Base-by-base conservation (phyloP, 2,113 vertebrate species). In the Varanus salvator region DNA sequence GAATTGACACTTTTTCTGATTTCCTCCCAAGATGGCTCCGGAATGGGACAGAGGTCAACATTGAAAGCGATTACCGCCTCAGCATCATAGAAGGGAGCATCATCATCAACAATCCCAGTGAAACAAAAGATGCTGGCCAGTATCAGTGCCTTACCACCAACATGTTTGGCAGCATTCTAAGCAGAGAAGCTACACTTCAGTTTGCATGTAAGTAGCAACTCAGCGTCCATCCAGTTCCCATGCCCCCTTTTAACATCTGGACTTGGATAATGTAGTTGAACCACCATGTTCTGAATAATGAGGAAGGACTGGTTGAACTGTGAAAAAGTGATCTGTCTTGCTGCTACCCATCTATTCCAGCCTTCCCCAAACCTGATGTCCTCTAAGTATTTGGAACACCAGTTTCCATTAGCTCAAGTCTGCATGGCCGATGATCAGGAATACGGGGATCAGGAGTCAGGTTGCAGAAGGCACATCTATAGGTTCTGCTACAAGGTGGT, bases 131-230 rank as follows among this genome's bases (percentile, higher is more conserved):
- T 94, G 96, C 96, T 81, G 99, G 99, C 80, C 98, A 95, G 89
- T 99, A 99, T 93, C 99, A 99, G 60, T 99, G 99, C 93, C 96
- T 97, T 96, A 98, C 97, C 21, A 96, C 97, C 69, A 99, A 99
- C 93, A 92, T 87, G 14, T 97, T 98, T 38, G 99, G 99, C 88
- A 98, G 96, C 25, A 91, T 99, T 93, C 94, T 99, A 50, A 99
- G 99, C 96, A 97, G 97, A 95, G 98, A 99, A 15, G 98, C 97
- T 57, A 88, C 97, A 14, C 96, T 99, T 91, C 98, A 99, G 90
- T 99, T 99, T 97, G 98, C 99, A 95, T 99, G 99, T 99, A 93
- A 99, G 99, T 99, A 97, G 72, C 3, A 77, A 17, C 0, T 17
- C 85, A 17, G 29, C 34, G 7, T 44, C 52, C 29, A 69, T 68